These are phyloP conservation scores for Myioborus miniatus DNA, from an alignment of 2,797 vertebrate species.

Conservation along the genomic window DNA sequence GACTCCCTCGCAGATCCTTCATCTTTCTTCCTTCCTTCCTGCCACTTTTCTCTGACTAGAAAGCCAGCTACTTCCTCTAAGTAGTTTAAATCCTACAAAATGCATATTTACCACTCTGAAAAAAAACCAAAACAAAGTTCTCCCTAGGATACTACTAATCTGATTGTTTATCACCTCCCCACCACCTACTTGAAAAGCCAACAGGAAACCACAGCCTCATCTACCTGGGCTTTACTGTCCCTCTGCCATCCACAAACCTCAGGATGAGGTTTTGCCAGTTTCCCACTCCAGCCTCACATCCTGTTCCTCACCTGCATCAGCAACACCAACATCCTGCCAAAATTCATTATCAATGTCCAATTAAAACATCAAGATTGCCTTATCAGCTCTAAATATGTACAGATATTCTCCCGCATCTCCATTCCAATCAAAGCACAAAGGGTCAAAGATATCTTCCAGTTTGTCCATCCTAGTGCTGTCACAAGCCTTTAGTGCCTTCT, in stretches of 20 bases:
- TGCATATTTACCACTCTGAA: neutral
- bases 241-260: neutral
- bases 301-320: neutral
- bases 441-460: neutral
- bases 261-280: neutral
- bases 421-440: neutral
- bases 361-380: neutral
- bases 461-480: neutral
- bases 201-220: neutral
- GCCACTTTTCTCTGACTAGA: neutral
- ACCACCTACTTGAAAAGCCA: neutral
- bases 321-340: neutral
- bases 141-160: neutral
- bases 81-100: neutral
- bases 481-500: neutral
- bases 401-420: neutral
- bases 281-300: neutral
- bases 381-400: accelerated
- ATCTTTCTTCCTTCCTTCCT: neutral
- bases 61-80: neutral
- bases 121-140: neutral
- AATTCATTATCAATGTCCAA: neutral
- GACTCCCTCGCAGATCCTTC: neutral
- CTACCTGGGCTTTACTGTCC: neutral
- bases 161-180: neutral